phyloP scores from a whole-genome alignment of 2,797 vertebrate genomes.

The Manis javanica region DNA sequence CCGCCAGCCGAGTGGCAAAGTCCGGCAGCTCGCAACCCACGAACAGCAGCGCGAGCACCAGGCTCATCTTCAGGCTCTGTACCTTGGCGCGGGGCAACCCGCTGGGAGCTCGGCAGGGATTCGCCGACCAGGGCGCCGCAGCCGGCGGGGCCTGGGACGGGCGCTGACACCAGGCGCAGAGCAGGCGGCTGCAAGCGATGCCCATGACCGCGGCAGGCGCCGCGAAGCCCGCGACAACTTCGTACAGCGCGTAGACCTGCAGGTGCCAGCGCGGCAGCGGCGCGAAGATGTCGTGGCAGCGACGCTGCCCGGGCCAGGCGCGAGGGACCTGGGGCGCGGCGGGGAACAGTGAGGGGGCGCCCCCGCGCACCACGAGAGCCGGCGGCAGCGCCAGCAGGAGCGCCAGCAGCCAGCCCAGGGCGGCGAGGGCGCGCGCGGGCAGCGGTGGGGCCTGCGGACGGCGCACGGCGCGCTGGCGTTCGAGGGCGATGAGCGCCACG shows the following conservation, averaged over 20 bases:
- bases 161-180: conserved; percentile 56
- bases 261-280: conserved; percentile 78
- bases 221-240: conserved; percentile 61
- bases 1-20: conserved; percentile 79
- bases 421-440: conserved; percentile 76
- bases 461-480: conserved; percentile 77
- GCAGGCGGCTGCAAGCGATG: conserved; percentile 72
- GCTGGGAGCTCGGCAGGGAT: background rate
- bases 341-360: conserved; percentile 28
- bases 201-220: conserved; percentile 75
- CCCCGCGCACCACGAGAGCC: conserved; percentile 77
- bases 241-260: conserved; percentile 74
- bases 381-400: conserved; percentile 85
- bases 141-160: background rate
- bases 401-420: conserved; percentile 83
- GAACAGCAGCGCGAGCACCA: conserved; percentile 83
- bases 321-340: conserved; percentile 28
- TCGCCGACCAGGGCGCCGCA: background rate
- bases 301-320: conserved; percentile 4
- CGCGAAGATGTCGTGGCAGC: conserved; percentile 69
- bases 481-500: conserved; percentile 85
- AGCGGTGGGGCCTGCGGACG: conserved; percentile 68
- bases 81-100: conserved; percentile 74
- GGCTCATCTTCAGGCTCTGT: conserved; percentile 80
- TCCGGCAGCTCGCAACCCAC: conserved; percentile 84